Conservation (phyloP, 2,888 invertebrate genomes). For the Campaea margaritaria region DNA sequence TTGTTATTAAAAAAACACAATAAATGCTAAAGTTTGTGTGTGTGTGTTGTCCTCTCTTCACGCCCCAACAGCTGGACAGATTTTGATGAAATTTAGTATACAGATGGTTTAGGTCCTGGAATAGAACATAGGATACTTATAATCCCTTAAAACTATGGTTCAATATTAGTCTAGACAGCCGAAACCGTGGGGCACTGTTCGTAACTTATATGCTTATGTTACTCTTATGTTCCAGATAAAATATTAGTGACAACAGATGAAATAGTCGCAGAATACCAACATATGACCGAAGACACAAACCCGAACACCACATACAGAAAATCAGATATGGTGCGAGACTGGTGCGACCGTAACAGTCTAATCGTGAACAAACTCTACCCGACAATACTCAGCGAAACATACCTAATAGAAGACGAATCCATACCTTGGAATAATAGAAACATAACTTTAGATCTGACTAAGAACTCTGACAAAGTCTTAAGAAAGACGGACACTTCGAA, state of each 20-base stretch:
- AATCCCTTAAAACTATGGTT: too few species aligned
- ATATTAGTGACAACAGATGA: slow-evolving; percentile 86
- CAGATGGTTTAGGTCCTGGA: too few species aligned
- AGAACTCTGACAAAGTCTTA: slow-evolving; percentile 34
- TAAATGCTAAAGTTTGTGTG: too few species aligned
- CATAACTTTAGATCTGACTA: slow-evolving; percentile 61
- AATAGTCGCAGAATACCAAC: slow-evolving; percentile 85
- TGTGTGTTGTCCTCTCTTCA: too few species aligned
- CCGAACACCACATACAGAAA: slow-evolving; percentile 59
- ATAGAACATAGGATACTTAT: too few species aligned
- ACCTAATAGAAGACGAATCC: slow-evolving; percentile 65
- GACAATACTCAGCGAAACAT: slow-evolving; percentile 73
- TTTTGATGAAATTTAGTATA: too few species aligned
- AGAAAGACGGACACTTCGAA: slow-evolving; percentile 7
- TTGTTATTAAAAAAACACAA: too few species aligned
- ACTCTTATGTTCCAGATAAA: slow-evolving; percentile 81
- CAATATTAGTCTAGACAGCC: too few species aligned
- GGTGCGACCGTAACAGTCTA: slow-evolving; percentile 75
- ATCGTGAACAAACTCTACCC: slow-evolving; percentile 77
- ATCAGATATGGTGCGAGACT: slow-evolving; percentile 74
- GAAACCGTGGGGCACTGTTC: too few species aligned
- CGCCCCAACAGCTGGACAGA: too few species aligned
- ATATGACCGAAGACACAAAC: slow-evolving; percentile 58
- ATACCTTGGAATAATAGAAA: slow-evolving; percentile 62
- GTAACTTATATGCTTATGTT: too few species aligned